Evolutionary conservation across 92 coral and sea anemone species (phyloP).

Genomic region (Porites evermanni): DNA sequence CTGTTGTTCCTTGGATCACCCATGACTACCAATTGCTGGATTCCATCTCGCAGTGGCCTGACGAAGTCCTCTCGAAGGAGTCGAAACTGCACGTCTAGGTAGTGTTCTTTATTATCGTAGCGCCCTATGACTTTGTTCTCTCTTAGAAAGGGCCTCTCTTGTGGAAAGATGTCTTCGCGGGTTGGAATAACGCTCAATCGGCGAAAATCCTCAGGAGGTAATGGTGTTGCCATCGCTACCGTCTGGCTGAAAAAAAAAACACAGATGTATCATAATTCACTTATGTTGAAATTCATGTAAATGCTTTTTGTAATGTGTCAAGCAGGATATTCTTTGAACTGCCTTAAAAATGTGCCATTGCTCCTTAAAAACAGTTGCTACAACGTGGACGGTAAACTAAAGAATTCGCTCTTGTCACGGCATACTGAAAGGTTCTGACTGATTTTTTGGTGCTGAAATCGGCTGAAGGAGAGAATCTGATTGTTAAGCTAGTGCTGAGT

Average conservation of each 20-base stretch:
- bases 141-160: conserved; percentile 67
- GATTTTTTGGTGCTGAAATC: no score
- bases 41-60: conserved; percentile 89
- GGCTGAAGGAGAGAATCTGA: no score
- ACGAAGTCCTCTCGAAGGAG: conserved; percentile 92
- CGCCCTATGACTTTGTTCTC: conserved; percentile 77
- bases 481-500: no score
- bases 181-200: conserved; percentile 78
- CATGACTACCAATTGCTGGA: conserved; percentile 56
- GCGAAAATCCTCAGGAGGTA: conserved; percentile 85
- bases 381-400: no score
- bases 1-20: conserved; percentile 30
- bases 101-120: conserved; percentile 70
- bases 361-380: no score
- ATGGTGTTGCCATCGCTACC: conserved; percentile 47
- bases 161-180: conserved; percentile 71
- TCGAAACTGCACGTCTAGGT: conserved; percentile 95
- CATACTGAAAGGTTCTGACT: no score
- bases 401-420: no score
- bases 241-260: not conserved
- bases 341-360: no score
- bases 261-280: no score
- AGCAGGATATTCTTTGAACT: no score
- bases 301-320: no score
- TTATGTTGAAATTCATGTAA: no score